A percentile compares a stretch with the other conserved stretches of the same genome.
phyloP scores from a whole-genome alignment of 2,797 vertebrate genomes.

The Cynodonichthys magdalenae region DNA sequence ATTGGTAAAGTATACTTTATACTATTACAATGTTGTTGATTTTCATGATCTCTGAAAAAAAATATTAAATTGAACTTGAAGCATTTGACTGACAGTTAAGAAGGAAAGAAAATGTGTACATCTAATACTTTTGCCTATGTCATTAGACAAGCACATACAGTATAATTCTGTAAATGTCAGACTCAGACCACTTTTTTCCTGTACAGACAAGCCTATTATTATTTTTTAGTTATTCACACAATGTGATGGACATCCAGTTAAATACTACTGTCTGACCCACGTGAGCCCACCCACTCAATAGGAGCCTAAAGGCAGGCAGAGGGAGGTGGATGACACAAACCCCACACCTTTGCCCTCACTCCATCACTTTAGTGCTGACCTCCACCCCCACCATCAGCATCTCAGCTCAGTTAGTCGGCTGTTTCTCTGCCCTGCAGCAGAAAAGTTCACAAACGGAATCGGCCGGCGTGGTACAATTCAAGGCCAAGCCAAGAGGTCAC shows the following conservation, averaged over 20 bases:
- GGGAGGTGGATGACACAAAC: conserved; percentile 81
- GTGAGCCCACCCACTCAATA: conserved; percentile 34
- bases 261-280: conserved; percentile 31
- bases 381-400: conserved; percentile 86
- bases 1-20: no score
- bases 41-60: not conserved
- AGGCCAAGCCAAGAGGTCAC: conserved; percentile 85
- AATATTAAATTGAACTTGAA: no score
- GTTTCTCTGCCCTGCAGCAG: conserved; percentile 78
- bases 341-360: conserved; percentile 42
- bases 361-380: conserved; percentile 67
- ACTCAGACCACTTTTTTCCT: not conserved
- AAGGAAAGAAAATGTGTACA: no score
- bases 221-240: conserved; percentile 7
- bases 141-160: not conserved
- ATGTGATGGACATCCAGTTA: conserved; percentile 12
- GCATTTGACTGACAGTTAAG: no score
- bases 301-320: conserved; percentile 85
- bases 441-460: conserved; percentile 85
- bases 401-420: conserved; percentile 78
- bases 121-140: not conserved
- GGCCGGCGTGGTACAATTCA: conserved; percentile 83
- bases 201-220: conserved; percentile 21
- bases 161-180: not conserved
- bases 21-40: not conserved